Percentiles rank a stretch among this genome's conserved stretches.
phyloP scores from a whole-genome alignment of 2,888 invertebrate species.

The Tiliacea citrago region DNA sequence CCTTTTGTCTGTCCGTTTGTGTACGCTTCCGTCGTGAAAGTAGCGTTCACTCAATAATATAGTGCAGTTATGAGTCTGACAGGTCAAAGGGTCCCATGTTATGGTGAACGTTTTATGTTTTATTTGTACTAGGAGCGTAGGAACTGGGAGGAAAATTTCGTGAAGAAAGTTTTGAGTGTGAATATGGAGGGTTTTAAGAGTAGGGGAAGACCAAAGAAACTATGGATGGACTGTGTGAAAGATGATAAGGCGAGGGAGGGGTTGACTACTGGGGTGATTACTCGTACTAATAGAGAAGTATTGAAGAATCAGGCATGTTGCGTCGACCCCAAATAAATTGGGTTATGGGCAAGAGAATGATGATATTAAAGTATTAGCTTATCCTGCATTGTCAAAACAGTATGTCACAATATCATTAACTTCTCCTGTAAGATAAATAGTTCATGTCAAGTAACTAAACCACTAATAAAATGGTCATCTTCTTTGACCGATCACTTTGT shows the following conservation, averaged over 20 bases:
- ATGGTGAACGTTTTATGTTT: conserved; percentile 24
- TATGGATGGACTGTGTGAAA: too few relatives aligned
- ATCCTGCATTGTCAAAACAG: not conserved
- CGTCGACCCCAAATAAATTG: too few relatives aligned
- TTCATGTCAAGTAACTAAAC: not conserved
- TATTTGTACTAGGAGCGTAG: conserved; percentile 8
- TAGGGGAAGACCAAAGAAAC: too few relatives aligned
- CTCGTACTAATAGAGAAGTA: too few relatives aligned
- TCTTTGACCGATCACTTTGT: not conserved
- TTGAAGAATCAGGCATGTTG: too few relatives aligned
- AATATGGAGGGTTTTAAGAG: too few relatives aligned
- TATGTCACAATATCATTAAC: not conserved
- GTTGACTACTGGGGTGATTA: too few relatives aligned
- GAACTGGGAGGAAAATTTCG: not conserved
- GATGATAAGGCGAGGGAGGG: too few relatives aligned
- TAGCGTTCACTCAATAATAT: conserved; percentile 81
- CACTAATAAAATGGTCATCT: not conserved
- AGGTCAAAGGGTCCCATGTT: conserved; percentile 77
- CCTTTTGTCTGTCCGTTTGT: conserved; percentile 75
- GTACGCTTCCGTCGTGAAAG: conserved; percentile 80
- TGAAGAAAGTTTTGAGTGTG: too few relatives aligned
- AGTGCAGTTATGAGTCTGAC: conserved; percentile 72
- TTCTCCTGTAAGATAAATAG: not conserved
- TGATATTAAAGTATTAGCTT: not conserved
- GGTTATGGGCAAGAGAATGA: too few relatives aligned